Conservation (phyloP, 2,797 vertebrate species). For the Anguilla pacifica region DNA sequence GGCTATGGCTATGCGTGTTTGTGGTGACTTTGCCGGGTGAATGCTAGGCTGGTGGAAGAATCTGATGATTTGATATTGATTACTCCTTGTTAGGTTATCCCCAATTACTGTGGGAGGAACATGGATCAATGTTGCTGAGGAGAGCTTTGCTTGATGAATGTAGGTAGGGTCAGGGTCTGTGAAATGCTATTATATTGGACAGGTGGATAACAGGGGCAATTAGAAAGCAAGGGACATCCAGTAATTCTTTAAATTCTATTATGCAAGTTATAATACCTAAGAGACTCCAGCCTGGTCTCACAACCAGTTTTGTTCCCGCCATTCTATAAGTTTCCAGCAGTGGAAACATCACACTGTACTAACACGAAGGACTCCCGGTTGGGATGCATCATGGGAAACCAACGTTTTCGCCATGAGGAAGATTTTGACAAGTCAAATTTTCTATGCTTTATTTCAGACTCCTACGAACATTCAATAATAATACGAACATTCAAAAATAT, state of each 20-base stretch:
- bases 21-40: neutral
- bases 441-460: too few species aligned
- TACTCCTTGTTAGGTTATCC: neutral
- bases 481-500: too few species aligned
- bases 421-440: too few species aligned
- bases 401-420: neutral
- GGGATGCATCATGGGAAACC: neutral
- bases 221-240: neutral
- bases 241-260: neutral
- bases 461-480: too few species aligned
- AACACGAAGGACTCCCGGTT: neutral
- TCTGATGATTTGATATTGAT: slow-evolving; percentile 1
- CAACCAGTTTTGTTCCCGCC: neutral
- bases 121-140: neutral
- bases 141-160: neutral
- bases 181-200: neutral
- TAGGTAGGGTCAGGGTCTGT: neutral
- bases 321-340: neutral
- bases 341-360: neutral
- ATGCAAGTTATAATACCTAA: neutral
- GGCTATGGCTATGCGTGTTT: neutral
- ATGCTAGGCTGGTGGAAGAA: neutral
- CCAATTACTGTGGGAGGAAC: neutral
- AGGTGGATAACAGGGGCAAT: slow-evolving; percentile 11
- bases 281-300: neutral